Evolutionary conservation across 2,113 vertebrate genomes (phyloP).

Genomic region (Corythoichthys haematopterus): DNA sequence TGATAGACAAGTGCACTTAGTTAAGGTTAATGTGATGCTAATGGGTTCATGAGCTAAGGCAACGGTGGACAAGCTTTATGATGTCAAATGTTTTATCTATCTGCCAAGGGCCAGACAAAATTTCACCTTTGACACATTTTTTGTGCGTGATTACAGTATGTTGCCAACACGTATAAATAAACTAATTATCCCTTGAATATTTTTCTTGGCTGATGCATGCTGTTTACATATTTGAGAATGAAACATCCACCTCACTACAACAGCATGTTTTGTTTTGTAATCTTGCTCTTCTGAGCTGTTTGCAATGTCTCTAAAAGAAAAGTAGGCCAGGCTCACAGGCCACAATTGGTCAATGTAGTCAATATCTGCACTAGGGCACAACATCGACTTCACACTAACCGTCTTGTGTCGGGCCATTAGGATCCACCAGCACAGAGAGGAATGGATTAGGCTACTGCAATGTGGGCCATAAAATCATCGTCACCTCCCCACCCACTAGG

Average conservation of each 20-base stretch:
- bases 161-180: too few species aligned
- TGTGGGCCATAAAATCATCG: conserved; percentile 55
- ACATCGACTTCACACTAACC: conserved; percentile 24
- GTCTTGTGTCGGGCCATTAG: conserved; percentile 43
- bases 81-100: too few species aligned
- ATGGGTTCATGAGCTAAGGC: too few species aligned
- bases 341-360: conserved; percentile 41
- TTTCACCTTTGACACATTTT: too few species aligned
- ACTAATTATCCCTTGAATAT: too few species aligned
- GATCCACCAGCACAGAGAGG: conserved; percentile 35
- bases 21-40: background rate
- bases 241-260: too few species aligned
- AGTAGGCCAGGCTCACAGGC: conserved; percentile 53
- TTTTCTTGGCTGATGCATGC: too few species aligned
- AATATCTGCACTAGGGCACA: conserved; percentile 39
- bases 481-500: conserved; percentile 11
- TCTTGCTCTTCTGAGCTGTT: conserved; percentile 17
- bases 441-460: conserved; percentile 57
- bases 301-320: conserved; percentile 39
- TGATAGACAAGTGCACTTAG: background rate
- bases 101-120: too few species aligned
- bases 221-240: too few species aligned
- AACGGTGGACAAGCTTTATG: too few species aligned
- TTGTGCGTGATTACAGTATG: too few species aligned
- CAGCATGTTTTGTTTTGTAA: conserved; percentile 4